These are phyloP conservation scores for Octomys mimax DNA, from an alignment of 2,797 vertebrate species.

Conservation along the genomic window DNA sequence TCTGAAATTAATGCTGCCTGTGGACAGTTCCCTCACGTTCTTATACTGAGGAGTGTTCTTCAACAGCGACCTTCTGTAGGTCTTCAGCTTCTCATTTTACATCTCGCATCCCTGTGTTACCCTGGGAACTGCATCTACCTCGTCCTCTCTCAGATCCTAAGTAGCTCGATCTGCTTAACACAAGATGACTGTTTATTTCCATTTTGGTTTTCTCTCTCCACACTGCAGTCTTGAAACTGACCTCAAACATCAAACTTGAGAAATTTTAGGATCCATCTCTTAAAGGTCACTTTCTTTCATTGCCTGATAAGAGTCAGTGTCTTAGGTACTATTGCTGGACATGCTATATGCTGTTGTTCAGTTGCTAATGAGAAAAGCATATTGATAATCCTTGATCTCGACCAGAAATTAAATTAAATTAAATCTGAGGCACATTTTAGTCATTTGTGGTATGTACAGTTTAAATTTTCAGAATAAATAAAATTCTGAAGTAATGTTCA, in stretches of 20 bases:
- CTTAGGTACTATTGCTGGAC: not conserved
- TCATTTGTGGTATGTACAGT: not conserved
- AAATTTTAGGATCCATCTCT: not conserved
- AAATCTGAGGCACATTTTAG: not conserved
- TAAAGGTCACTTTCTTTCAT: not conserved
- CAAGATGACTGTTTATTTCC: not conserved
- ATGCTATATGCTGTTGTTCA: not conserved
- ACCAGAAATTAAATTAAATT: not conserved
- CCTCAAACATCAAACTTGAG: not conserved
- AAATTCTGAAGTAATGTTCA: not conserved
- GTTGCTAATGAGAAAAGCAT: not conserved
- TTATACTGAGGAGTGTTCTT: not conserved
- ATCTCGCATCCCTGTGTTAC: not conserved
- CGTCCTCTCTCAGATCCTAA: not conserved
- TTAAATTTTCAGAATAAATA: constrained; percentile 3
- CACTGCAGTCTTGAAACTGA: not conserved
- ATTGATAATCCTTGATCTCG: not conserved
- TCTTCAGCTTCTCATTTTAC: not conserved
- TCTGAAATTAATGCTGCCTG: not conserved
- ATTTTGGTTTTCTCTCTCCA: not conserved
- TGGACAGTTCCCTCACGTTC: not conserved
- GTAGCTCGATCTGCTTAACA: not conserved
- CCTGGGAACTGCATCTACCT: not conserved
- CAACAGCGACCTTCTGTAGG: no score
- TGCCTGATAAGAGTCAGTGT: not conserved